Evolutionary conservation across 2,888 invertebrate genomes (phyloP).

Genomic region (Blastobasis lacticolella): DNA sequence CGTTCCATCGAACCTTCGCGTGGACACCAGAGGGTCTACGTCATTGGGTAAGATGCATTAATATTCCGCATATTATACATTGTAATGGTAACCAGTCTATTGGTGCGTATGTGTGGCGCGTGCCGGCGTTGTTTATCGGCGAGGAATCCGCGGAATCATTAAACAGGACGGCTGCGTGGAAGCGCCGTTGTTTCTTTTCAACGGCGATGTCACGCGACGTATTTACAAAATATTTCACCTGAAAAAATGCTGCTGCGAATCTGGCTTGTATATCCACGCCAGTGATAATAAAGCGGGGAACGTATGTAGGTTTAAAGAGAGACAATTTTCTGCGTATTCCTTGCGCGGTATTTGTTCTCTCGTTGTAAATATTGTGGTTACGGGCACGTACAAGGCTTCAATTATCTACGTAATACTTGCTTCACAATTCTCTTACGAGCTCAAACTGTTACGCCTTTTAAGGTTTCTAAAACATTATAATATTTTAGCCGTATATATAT

Average conservation of each 20-base stretch:
- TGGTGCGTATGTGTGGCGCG: constrained; percentile 24
- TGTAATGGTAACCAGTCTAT: too few species aligned
- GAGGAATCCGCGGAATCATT: constrained; percentile 47
- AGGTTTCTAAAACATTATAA: too few species aligned
- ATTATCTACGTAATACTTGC: too few species aligned
- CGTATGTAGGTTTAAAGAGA: neutral
- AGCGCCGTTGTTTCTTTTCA: constrained; percentile 34
- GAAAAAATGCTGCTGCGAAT: constrained; percentile 25
- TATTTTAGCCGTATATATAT: too few species aligned
- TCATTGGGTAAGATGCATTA: too few species aligned
- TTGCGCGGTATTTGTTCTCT: neutral
- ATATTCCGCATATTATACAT: too few species aligned
- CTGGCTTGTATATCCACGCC: neutral
- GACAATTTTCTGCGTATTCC: neutral
- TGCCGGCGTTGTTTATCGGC: constrained; percentile 36
- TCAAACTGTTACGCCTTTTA: too few species aligned
- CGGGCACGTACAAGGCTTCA: too few species aligned
- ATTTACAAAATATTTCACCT: constrained; percentile 51
- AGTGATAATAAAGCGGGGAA: neutral
- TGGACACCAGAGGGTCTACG: too few species aligned
- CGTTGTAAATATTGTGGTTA: too few species aligned
- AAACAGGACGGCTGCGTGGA: constrained; percentile 45
- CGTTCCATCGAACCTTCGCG: too few species aligned
- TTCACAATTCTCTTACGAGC: too few species aligned
- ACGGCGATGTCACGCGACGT: constrained; percentile 30